Conservation (phyloP, 1,140 invertebrate genomes). For the Atta texana region DNA sequence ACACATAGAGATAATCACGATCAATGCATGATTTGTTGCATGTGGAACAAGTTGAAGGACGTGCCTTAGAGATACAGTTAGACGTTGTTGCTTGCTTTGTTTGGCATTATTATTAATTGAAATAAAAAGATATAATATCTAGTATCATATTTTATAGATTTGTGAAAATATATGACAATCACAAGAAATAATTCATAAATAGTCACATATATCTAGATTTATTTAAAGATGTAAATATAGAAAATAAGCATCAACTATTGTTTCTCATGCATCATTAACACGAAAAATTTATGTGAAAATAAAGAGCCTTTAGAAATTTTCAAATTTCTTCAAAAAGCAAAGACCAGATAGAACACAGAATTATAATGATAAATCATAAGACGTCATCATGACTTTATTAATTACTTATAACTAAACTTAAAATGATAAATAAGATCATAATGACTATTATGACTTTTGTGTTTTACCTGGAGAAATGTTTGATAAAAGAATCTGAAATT, state of each 20-base stretch:
- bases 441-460: too few relatives aligned
- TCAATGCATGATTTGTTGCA: background rate
- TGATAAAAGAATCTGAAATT: background rate
- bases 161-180: background rate
- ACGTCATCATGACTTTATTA: too few relatives aligned
- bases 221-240: background rate
- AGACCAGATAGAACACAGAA: too few relatives aligned
- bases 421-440: too few relatives aligned
- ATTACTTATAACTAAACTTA: too few relatives aligned
- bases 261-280: background rate
- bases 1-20: background rate
- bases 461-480: background rate
- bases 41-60: background rate
- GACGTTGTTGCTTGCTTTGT: background rate
- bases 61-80: background rate
- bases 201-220: background rate
- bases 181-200: background rate
- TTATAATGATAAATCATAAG: too few relatives aligned
- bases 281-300: background rate
- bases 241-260: background rate
- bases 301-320: background rate
- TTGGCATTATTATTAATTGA: background rate
- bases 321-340: too few relatives aligned
- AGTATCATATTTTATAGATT: background rate
- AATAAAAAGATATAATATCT: constrained; percentile 7